Evolutionary conservation across 1,140 invertebrate genomes (phyloP), one percentile per base, ranked within the genome.

Genomic region (Microplitis demolitor): DNA sequence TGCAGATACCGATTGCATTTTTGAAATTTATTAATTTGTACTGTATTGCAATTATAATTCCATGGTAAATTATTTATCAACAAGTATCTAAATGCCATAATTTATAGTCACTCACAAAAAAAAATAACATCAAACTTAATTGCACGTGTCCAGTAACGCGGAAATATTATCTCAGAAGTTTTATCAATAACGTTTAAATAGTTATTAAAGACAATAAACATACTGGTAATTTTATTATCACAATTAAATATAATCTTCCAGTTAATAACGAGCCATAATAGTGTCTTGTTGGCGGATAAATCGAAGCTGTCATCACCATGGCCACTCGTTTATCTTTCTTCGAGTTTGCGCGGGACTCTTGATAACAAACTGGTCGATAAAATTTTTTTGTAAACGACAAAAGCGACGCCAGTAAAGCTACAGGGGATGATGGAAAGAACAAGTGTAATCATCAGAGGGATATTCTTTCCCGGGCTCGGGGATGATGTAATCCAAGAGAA

Each of bases 301-400:
- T 9, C 50, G 51, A 50, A 16, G 33, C 8, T n/a, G 13, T 69
- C 72, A 69, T 78, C 74, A 73, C 66, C 74, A 71, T 69, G 60
- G 56, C 69, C 64, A 66, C 34, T 62, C 35, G 64, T 69, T 79
- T 71, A 73, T 79, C 76, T 78, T 83, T 75, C 77, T 79, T 78
- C 73, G 75, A 78, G 78, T 81, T 82, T 78, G 78, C 78, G 80
- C 78, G 80, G 80, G 75, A 78, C 76, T 76, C 77, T n/a, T n/a
- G 24, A 33, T 60, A 51, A 33, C 8, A 31, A 53, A 75, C 82
- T 81, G 83, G 82, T 84, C 83, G 83, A 85, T 85, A 84, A 80
- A 45, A 45, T 45, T 45, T 80, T 13, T 33, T 62, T 80, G 76
- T 68, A 70, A 69, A 71, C 81, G 82, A 85, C 79, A 71, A 75